Conservation (phyloP, 2,797 vertebrate species). For the Thalassophryne amazonica region DNA sequence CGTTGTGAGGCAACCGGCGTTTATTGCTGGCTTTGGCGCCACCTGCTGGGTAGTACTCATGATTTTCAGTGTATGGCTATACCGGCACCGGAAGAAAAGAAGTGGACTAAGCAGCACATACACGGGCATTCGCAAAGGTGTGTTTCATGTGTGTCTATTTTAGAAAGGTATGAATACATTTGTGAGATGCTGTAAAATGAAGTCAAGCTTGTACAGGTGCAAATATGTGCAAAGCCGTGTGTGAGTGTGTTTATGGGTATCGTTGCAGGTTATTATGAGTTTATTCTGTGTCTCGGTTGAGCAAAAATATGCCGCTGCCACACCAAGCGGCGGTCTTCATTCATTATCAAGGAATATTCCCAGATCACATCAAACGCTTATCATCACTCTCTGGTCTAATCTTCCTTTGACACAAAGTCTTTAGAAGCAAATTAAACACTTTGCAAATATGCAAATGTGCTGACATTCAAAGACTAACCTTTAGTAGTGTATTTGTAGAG, state of each 20-base stretch:
- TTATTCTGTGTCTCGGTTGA: slow-evolving; percentile 19
- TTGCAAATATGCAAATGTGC: slow-evolving; percentile 45
- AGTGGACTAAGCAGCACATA: slow-evolving; percentile 92
- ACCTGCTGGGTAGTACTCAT: slow-evolving; percentile 97
- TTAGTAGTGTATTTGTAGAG: slow-evolving; percentile 58
- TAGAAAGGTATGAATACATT: not conserved
- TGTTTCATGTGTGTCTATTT: slow-evolving; percentile 21
- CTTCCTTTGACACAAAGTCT: slow-evolving; percentile 53
- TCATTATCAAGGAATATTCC: slow-evolving; percentile 32
- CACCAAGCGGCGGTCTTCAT: slow-evolving; percentile 21
- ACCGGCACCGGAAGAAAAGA: slow-evolving; percentile 94
- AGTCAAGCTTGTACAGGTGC: too few relatives aligned
- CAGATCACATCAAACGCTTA: slow-evolving; percentile 50
- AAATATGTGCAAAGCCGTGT: too few relatives aligned
- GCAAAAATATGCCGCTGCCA: slow-evolving; percentile 5
- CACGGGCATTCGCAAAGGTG: slow-evolving; percentile 95
- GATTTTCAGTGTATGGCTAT: slow-evolving; percentile 98
- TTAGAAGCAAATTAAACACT: slow-evolving; percentile 54
- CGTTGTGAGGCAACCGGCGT: slow-evolving; percentile 93
- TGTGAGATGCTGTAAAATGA: not conserved
- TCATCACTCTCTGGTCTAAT: slow-evolving; percentile 44
- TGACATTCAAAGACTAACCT: slow-evolving; percentile 72
- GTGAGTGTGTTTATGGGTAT: not conserved
- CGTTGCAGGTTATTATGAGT: slow-evolving; percentile 7
- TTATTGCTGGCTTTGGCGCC: slow-evolving; percentile 95